A percentile compares a stretch with the other conserved stretches of the same genome.
Evolutionary conservation across 2,113 vertebrate species (phyloP).

Genomic region (Myxocyprinus asiaticus): DNA sequence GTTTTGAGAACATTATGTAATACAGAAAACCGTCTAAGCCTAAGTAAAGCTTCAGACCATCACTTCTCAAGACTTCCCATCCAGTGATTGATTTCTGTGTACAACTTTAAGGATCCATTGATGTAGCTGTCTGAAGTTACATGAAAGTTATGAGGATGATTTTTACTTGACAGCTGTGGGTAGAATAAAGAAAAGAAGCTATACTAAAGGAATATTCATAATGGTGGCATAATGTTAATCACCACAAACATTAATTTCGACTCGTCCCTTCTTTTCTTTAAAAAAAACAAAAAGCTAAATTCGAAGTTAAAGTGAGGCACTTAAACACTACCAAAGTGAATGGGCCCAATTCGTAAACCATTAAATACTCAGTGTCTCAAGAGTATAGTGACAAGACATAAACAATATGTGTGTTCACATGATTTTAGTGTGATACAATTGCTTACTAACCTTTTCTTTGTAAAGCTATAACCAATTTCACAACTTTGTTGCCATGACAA

Average conservation of each 20-base stretch:
- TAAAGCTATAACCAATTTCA: no score
- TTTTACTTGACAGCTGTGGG: neutral
- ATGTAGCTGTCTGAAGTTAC: neutral
- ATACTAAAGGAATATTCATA: neutral
- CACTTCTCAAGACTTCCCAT: neutral
- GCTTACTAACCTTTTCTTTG: no score
- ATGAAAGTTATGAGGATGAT: neutral
- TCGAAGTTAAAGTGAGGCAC: no score
- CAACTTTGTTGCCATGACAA: no score
- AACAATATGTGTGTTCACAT: no score
- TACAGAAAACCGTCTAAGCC: neutral
- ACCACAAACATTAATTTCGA: no score
- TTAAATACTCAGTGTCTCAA: no score
- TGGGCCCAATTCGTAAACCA: no score
- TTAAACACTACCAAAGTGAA: neutral
- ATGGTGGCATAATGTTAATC: neutral
- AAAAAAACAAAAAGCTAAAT: no score
- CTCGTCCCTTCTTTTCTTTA: no score
- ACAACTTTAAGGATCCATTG: neutral
- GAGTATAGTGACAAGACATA: no score
- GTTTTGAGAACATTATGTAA: neutral
- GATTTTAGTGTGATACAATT: no score
- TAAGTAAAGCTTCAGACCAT: neutral
- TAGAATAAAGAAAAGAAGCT: neutral
- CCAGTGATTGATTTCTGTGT: constrained; percentile 2